Conservation (phyloP, 2,888 invertebrate genomes). For the Leptothorax acervorum region DNA sequence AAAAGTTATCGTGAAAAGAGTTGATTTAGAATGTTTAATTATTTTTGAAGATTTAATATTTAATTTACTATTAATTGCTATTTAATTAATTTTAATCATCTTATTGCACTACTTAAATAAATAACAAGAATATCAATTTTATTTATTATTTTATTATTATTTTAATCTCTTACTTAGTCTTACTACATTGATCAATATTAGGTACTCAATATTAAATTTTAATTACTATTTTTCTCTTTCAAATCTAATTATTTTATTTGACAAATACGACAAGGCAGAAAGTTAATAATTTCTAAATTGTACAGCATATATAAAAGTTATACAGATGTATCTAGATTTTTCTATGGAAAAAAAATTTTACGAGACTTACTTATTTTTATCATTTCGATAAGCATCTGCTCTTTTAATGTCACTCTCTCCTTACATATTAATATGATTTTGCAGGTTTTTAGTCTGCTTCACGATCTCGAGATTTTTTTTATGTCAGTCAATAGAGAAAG, state of each 20-base stretch:
- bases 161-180: not conserved
- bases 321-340: not conserved
- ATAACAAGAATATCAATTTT: not conserved
- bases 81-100: not conserved
- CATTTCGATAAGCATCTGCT: not conserved
- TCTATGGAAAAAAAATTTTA: not conserved
- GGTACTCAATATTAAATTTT: not conserved
- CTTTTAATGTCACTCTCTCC: not conserved
- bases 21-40: not conserved
- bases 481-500: not conserved
- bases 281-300: not conserved
- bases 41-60: not conserved
- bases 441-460: not conserved
- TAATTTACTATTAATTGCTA: not conserved
- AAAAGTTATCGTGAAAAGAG: not conserved
- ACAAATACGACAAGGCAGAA: not conserved
- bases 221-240: not conserved
- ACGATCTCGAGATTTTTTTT: not conserved
- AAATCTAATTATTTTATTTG: slow-evolving; percentile 17
- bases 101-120: not conserved
- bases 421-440: not conserved
- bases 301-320: not conserved
- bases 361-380: not conserved
- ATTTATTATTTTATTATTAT: not conserved
- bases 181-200: not conserved